Base-by-base conservation (phyloP, 23 tunicate genomes). In the Aplidium turbinatum region DNA sequence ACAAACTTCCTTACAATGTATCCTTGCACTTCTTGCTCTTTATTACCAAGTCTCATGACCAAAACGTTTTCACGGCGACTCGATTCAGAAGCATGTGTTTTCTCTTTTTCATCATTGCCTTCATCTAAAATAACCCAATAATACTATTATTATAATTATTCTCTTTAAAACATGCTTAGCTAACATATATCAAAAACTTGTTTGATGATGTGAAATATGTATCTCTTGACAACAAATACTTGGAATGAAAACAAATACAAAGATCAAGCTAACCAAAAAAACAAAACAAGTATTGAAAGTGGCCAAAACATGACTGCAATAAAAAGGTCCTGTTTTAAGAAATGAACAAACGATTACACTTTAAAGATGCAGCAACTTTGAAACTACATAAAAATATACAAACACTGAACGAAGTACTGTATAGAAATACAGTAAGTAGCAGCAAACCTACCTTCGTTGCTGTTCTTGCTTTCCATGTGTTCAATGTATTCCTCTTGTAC, bases 21-120 rank as follows among this genome's bases (percentile, higher is more conserved):
- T 9, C 87, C 93, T 60, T 94, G 99, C 21, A 87, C 61, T 61
- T 94, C 95, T 73, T 94, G 99, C 47, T 94, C 99, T 57, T 89
- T 87, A 26, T 75, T 82, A 7, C 87, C 89, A 30, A 94, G 77
- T 62, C 95, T 71, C 99, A 94, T 71, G 20, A 94, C 90, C 22
- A 94, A 52, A 19, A 94, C 90, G 66, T 94, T 82, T 65, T 94
- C 99, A 2, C 95, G 79, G 4, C 95, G 83, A 57, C 74, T 73
- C 33, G 95, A 58, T 73, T 94, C 96, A 1, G 80, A 27, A 33
- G 74, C 45, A 27, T 54, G 63, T 18, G 19, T 45, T 24, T 81
- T 86, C 21, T 57, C 71, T 36, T 66, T 76, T 36, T 76, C 82
- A 19, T 69, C 75, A 73, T 11, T 55, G 22, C 56, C 79, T 5